Conservation (phyloP, 2,797 vertebrate species). For the Eulemur mongoz region DNA sequence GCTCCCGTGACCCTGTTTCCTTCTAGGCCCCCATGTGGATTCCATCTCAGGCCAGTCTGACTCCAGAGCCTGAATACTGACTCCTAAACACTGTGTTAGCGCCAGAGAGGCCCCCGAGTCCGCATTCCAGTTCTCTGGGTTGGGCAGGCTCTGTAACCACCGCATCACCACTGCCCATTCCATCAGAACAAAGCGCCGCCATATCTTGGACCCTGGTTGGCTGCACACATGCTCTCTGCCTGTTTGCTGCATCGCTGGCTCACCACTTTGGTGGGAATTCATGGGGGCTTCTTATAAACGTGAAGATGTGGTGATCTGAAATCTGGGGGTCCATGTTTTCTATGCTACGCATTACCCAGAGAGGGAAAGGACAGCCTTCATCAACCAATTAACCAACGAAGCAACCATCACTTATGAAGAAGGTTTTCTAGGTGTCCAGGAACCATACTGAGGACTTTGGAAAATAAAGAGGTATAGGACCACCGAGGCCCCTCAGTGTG, state of each 20-base stretch:
- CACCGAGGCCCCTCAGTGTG: neutral
- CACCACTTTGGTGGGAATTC: neutral
- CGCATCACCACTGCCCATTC: fast-evolving
- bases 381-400: neutral
- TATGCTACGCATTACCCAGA: neutral
- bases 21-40: neutral
- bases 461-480: neutral
- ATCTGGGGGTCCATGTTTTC: neutral
- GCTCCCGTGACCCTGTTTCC: neutral
- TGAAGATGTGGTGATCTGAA: neutral
- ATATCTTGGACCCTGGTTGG: neutral
- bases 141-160: neutral
- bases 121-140: neutral
- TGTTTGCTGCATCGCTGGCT: neutral
- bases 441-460: neutral
- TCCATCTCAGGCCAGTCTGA: neutral
- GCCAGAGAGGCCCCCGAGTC: neutral
- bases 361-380: neutral
- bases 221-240: neutral
- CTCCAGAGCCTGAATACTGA: neutral
- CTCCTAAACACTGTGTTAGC: neutral
- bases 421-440: neutral
- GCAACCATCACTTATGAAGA: neutral
- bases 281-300: neutral
- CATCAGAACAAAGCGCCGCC: neutral